Evolutionary conservation across 2,113 vertebrate genomes (phyloP), one percentile per base, ranked within the genome.

Genomic region (Amphiprion percula): DNA sequence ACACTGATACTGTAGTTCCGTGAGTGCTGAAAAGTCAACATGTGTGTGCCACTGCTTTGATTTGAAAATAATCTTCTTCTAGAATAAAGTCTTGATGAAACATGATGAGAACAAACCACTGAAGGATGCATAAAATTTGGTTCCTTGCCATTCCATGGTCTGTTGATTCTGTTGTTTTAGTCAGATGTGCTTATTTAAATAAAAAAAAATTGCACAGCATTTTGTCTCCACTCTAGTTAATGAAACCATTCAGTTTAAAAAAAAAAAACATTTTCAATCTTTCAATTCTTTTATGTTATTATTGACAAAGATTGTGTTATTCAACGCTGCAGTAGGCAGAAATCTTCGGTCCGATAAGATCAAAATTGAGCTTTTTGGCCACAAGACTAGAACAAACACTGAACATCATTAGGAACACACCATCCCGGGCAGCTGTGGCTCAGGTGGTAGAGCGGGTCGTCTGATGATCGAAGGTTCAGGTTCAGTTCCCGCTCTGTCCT

Each of bases 111-210:
- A 68, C 49, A 77, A 83, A 80, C 71, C 86, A 87, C 80, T 78
- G 54, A 80, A 70, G 3, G 53, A 75, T 65, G 76, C 23, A 66
- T 63, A 63, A 77, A 82, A n/a, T 46, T 55, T 9, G 8, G 21
- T 71, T 84, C 68, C 21, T 56, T 59, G 41, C 47, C 64, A 55
- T 77, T 74, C 72, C 85, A 86, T 87, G 67, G 33, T 79, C 23
- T 67, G 39, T 86, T 78, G 41, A 87, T 89, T 93, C 94, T 95
- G 95, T 80, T 92, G 94, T 95, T 95, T 88, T 95, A 95, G 95
- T 95, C 94, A 93, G 95, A 91, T 10, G 83, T 90, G 81, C 62
- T 88, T 94, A 92, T 94, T 94, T 92, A 94, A 93, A 88, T 88
- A 92, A 95, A 92, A 44, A 44, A 14, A 14, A 68, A 21, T 30